These are phyloP conservation scores for Gastracanthus pulcherrimus DNA, from an alignment of 2,888 invertebrate species.

Conservation along the genomic window DNA sequence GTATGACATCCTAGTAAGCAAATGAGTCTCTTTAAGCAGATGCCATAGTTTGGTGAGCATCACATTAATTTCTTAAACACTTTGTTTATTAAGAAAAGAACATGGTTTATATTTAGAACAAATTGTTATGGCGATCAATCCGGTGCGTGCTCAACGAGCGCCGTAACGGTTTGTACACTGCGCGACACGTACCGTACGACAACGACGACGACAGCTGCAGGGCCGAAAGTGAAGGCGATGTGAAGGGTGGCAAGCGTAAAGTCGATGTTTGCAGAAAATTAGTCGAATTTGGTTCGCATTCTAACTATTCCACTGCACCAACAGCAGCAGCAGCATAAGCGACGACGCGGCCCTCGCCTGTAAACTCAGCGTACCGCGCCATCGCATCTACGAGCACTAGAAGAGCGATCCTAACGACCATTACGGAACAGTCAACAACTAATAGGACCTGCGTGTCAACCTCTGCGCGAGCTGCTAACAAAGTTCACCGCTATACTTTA, in stretches of 20 bases:
- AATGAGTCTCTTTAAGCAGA: too few relatives aligned
- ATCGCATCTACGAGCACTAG: not conserved
- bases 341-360: not conserved
- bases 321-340: not conserved
- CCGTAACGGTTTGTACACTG: slow-evolving; percentile 2
- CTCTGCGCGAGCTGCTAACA: not conserved
- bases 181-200: not conserved
- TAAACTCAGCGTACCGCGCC: not conserved
- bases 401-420: slow-evolving; percentile 25
- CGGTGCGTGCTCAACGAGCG: not conserved
- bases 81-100: not conserved
- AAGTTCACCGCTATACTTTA: not conserved
- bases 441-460: slow-evolving; percentile 8
- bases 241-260: slow-evolving; percentile 38
- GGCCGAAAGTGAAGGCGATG: not conserved
- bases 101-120: not conserved
- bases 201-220: not conserved
- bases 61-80: not conserved
- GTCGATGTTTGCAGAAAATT: slow-evolving; percentile 62
- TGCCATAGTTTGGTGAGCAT: too few relatives aligned
- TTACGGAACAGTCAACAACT: slow-evolving; percentile 26
- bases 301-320: not conserved
- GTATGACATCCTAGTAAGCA: too few relatives aligned
- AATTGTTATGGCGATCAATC: not conserved
- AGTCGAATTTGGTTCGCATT: slow-evolving; percentile 53